Evolutionary conservation across 2,113 vertebrate species (phyloP).

Genomic region (Mus pahari): DNA sequence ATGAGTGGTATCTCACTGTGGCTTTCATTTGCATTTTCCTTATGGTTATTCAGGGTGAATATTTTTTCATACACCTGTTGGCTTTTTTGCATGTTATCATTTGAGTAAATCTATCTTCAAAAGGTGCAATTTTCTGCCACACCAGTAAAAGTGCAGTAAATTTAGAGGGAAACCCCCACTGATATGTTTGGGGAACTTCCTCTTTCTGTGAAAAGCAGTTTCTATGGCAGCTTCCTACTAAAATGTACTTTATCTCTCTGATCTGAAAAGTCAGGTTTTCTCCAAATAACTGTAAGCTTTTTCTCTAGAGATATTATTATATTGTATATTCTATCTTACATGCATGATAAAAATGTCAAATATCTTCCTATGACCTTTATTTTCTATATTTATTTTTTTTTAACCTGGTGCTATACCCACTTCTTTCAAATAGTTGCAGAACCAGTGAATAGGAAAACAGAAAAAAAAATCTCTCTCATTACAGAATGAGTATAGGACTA

Average conservation of each 20-base stretch:
- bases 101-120: background rate
- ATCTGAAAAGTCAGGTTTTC: background rate
- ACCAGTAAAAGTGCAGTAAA: conserved; percentile 26
- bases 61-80: background rate
- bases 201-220: background rate
- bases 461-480: background rate
- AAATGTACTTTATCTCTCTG: background rate
- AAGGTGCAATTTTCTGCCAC: background rate
- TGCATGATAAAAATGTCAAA: background rate
- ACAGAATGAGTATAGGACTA: background rate
- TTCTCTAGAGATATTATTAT: background rate
- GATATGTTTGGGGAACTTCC: background rate
- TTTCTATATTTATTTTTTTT: background rate
- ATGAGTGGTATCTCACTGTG: background rate
- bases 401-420: background rate
- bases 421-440: background rate
- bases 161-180: conserved; percentile 30
- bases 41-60: too few relatives aligned
- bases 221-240: background rate
- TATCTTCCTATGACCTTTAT: background rate
- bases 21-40: background rate
- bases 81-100: background rate
- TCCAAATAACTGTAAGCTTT: background rate
- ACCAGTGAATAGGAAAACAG: background rate
- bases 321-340: background rate